Percentiles rank a stretch among this genome's conserved stretches.
These are phyloP conservation scores for Drosophila atripex DNA, from an alignment of 2,888 invertebrate species.

Conservation along the genomic window DNA sequence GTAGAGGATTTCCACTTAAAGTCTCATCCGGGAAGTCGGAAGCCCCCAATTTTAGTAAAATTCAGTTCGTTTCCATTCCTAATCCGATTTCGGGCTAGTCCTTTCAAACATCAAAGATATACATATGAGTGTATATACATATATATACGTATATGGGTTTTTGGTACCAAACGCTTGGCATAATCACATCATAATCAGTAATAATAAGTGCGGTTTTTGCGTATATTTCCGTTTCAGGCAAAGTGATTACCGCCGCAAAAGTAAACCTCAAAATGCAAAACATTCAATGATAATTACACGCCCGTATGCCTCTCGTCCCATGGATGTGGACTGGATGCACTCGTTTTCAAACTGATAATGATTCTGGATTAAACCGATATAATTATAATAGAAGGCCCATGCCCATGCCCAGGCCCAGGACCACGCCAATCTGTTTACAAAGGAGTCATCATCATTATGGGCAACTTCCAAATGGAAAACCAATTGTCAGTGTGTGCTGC, in stretches of 20 bases:
- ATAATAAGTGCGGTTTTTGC: slow-evolving; percentile 54
- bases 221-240: slow-evolving; percentile 33
- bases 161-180: slow-evolving; percentile 3
- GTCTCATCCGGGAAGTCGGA: background rate
- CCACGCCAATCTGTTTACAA: slow-evolving; percentile 4
- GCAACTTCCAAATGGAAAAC: background rate
- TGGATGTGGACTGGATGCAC: background rate
- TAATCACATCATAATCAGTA: slow-evolving; percentile 57
- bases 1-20: background rate
- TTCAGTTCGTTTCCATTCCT: background rate
- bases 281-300: slow-evolving; percentile 43
- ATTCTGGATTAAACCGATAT: background rate
- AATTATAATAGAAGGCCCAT: background rate
- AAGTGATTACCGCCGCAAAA: slow-evolving; percentile 63
- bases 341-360: slow-evolving; percentile 10
- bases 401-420: too few species aligned
- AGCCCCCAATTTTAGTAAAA: background rate
- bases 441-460: slow-evolving; percentile 9
- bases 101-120: slow-evolving; percentile 28
- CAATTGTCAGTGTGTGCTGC: background rate
- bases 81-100: slow-evolving; percentile 30
- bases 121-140: background rate
- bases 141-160: background rate
- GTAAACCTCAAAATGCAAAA: slow-evolving; percentile 59
- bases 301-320: background rate